Conservation (phyloP, 2,797 vertebrate genomes). For the Tragopan temminckii region DNA sequence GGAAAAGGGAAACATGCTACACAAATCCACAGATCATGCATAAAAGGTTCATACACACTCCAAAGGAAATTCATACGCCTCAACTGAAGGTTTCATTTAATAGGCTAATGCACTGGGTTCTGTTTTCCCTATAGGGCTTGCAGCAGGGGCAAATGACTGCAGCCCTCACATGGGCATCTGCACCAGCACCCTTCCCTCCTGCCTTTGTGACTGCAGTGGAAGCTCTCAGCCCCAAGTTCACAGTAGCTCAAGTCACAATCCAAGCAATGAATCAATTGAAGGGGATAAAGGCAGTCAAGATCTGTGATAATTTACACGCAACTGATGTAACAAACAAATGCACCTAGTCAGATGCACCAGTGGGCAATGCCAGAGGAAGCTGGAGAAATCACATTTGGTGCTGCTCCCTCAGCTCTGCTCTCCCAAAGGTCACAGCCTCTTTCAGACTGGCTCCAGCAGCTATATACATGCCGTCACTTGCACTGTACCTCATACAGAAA, state of each 20-base stretch:
- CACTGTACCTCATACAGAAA: not conserved
- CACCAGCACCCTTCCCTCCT: not conserved
- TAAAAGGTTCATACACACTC: not conserved
- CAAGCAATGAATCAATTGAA: not conserved
- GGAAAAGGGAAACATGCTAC: not conserved
- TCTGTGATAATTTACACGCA: slow-evolving; percentile 6
- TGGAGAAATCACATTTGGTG: not conserved
- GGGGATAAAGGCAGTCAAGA: not conserved
- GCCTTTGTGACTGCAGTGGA: not conserved
- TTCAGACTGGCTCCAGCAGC: not conserved
- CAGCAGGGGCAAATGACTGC: not conserved
- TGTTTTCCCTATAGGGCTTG: not conserved
- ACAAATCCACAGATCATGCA: not conserved
- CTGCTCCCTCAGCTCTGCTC: not conserved
- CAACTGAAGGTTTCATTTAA: not conserved
- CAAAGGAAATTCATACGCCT: not conserved
- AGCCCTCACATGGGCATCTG: not conserved
- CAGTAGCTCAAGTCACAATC: not conserved
- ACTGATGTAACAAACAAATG: slow-evolving; percentile 35
- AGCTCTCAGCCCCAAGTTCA: not conserved
- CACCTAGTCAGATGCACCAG: not conserved
- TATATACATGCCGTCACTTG: not conserved
- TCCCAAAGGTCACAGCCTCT: not conserved
- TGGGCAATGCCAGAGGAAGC: not conserved
- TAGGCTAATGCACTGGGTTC: not conserved